A percentile compares a stretch with the other conserved stretches of the same genome.
phyloP scores from a whole-genome alignment of 2,888 invertebrate species.

The Phania funesta region DNA sequence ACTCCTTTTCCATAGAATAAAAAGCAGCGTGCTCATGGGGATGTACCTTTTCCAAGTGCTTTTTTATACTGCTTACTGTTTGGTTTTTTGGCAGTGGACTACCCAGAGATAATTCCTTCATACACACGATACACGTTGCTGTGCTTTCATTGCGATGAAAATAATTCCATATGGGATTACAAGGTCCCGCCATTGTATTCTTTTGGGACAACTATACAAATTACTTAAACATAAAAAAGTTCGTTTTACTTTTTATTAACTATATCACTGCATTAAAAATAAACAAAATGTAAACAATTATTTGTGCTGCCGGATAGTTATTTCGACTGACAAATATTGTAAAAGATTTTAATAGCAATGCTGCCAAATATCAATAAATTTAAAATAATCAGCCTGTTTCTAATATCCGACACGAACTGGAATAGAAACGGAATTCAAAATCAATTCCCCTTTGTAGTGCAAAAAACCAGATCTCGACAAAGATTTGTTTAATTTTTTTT shows the following conservation, averaged over 20 bases:
- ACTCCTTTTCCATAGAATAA: slow-evolving; percentile 48
- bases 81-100: slow-evolving; percentile 54
- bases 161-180: slow-evolving; percentile 63
- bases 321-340: neutral
- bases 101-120: slow-evolving; percentile 56
- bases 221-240: neutral
- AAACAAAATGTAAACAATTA: slow-evolving; percentile 34
- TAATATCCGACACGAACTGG: too few relatives aligned
- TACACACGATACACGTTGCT: slow-evolving; percentile 58
- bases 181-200: slow-evolving; percentile 44
- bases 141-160: slow-evolving; percentile 62
- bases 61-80: slow-evolving; percentile 60
- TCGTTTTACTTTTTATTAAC: neutral
- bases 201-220: too few relatives aligned
- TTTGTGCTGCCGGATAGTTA: slow-evolving; percentile 2
- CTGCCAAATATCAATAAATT: neutral
- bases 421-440: too few relatives aligned
- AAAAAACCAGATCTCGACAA: too few relatives aligned
- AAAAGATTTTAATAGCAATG: too few relatives aligned
- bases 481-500: too few relatives aligned
- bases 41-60: slow-evolving; percentile 62
- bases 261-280: neutral
- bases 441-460: too few relatives aligned
- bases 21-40: slow-evolving; percentile 47
- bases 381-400: neutral